A percentile compares a stretch with the other conserved stretches of the same genome.
phyloP scores from a whole-genome alignment of 2,113 vertebrate genomes.

The Rynchops niger region DNA sequence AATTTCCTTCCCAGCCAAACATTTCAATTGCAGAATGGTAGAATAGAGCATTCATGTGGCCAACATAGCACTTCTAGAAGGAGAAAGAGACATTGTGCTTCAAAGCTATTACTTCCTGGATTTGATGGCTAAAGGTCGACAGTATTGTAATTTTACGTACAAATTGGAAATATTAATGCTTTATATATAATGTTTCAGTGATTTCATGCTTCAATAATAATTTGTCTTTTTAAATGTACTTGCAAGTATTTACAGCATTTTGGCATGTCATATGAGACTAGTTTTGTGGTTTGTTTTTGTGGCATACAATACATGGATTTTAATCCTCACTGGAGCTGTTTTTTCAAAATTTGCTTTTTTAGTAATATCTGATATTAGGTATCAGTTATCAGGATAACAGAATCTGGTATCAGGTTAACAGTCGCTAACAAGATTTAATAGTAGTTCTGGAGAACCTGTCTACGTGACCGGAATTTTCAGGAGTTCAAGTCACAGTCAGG shows the following conservation, averaged over 20 bases:
- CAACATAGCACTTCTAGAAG: neutral
- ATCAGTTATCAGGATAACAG: neutral
- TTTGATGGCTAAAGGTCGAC: neutral
- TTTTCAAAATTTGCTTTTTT: neutral
- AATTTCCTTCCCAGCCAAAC: neutral
- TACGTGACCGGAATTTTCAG: neutral
- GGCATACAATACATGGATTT: neutral
- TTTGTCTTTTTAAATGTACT: neutral
- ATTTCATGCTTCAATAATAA: neutral
- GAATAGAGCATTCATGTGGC: neutral
- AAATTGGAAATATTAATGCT: neutral
- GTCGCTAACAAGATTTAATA: neutral
- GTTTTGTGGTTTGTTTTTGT: neutral
- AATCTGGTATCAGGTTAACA: neutral
- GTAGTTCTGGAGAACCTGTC: neutral
- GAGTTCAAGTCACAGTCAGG: neutral
- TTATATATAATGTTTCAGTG: neutral
- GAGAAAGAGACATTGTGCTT: neutral
- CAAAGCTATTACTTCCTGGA: neutral
- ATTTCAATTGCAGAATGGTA: neutral
- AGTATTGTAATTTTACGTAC: neutral
- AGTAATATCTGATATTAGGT: neutral
- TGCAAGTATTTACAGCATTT: neutral
- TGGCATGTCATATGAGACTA: accelerated
- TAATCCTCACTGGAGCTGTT: neutral